Base-by-base conservation (phyloP, 2,797 vertebrate genomes). In the Trachops cirrhosus region DNA sequence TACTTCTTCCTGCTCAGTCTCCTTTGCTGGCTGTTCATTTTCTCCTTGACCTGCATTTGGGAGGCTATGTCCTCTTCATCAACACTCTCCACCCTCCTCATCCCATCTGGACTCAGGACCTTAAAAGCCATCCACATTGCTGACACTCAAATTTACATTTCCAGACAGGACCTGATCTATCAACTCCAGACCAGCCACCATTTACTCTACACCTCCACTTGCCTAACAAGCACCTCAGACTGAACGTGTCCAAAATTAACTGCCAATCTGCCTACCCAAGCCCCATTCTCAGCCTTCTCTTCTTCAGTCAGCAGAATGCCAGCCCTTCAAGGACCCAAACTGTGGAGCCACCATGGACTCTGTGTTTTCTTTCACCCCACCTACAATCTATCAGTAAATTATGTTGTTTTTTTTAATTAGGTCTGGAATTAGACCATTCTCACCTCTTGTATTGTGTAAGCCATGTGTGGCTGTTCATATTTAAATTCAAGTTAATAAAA, bases 401-500 rank as follows among this genome's bases (percentile, higher is more conserved):
- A 0, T 26, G 39, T 2, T 78, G 6, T 57, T 70, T 77, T 91
- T 91, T 86, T 87, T 80, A 78, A 44, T 91, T 70, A 79, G 80
- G 52, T 39, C n/a, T 37, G 21, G n/a, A 91, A 79, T 68, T 11
- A 37, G 52, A 39, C 24, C 16, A 46, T 74, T 88, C 37, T 79
- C 10, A 73, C 3, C 59, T 34, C 15, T 50, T 32, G 16, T 8
- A 15, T 12, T 84, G 16, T 83, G 62, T 19, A 75, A 92, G 62
- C 22, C 21, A 4, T 4, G 1, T 37, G 7, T 41, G n/a, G 50
- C 67, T 84, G 83, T 26, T 87, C 19, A 37, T 64, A 92, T 10
- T 93, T 54, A 93, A 57, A 68, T 73, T n/a, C 10, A 46, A 91
- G 44, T 50, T 74, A 82, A 46, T 74, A 68, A 67, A 54, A 74